These are phyloP conservation scores for Nymphicus hollandicus DNA, from an alignment of 2,113 vertebrate genomes.

Conservation along the genomic window DNA sequence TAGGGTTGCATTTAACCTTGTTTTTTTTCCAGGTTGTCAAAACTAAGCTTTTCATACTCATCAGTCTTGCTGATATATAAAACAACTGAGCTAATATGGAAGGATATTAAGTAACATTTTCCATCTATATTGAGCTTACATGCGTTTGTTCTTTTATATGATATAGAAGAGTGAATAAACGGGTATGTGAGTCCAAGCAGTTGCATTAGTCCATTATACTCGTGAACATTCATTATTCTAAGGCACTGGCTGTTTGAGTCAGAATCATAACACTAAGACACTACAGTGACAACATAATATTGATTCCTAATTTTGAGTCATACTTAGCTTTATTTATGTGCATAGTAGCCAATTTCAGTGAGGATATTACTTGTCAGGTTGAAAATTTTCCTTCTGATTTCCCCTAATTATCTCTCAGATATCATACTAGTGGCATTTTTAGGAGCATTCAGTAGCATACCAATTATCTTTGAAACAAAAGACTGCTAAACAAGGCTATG, in stretches of 20 bases:
- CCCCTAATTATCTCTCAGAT: neutral
- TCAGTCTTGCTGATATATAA: neutral
- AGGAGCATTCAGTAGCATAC: neutral
- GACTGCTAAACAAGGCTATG: neutral
- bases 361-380: neutral
- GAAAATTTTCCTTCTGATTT: neutral
- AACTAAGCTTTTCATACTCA: conserved; percentile 15
- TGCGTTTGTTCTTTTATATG: neutral
- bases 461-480: neutral
- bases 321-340: neutral
- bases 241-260: neutral
- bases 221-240: neutral
- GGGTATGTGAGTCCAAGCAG: neutral
- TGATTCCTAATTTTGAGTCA: neutral
- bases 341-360: neutral
- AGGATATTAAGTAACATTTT: neutral
- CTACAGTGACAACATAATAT: neutral
- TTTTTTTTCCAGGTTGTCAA: conserved; percentile 27
- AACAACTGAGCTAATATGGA: neutral
- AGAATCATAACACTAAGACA: neutral
- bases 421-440: neutral
- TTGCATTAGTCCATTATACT: neutral
- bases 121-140: neutral
- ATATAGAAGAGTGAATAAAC: neutral
- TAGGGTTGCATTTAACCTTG: conserved; percentile 24